A percentile compares a stretch with the other conserved stretches of the same genome.
Conservation (phyloP, 2,888 invertebrate species). For the Biston betularia region DNA sequence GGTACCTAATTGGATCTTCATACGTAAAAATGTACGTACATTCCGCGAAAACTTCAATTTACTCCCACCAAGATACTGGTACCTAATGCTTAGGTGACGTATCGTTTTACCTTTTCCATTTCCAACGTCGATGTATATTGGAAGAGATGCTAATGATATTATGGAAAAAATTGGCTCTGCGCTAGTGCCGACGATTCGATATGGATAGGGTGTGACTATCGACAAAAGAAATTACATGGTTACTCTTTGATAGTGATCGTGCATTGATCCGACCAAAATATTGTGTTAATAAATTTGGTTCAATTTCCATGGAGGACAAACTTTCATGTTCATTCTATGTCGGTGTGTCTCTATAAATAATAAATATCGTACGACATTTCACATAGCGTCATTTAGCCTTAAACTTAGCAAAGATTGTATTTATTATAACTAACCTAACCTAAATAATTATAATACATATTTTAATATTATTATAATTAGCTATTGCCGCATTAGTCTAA, state of each 20-base stretch:
- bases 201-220: constrained; percentile 74
- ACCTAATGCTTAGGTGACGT: constrained; percentile 46
- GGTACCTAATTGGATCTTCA: constrained; percentile 7
- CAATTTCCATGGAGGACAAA: too few relatives aligned
- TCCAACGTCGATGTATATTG: constrained; percentile 47
- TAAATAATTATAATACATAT: too few relatives aligned
- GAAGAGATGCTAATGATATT: constrained; percentile 69
- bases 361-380: too few relatives aligned
- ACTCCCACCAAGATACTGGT: constrained; percentile 28
- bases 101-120: constrained; percentile 51
- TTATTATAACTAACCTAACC: too few relatives aligned
- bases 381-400: too few relatives aligned
- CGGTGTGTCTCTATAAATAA: too few relatives aligned
- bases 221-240: constrained; percentile 83
- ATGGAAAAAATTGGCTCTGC: constrained; percentile 69
- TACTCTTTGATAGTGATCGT: constrained; percentile 55
- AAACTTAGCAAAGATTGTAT: too few relatives aligned
- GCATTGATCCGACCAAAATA: constrained; percentile 3
- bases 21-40: constrained; percentile 12
- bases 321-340: too few relatives aligned
- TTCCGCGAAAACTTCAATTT: constrained; percentile 42
- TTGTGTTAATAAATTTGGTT: not conserved
- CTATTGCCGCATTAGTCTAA: too few relatives aligned
- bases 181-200: constrained; percentile 46
- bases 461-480: too few relatives aligned